Base-by-base conservation (phyloP, 1,140 invertebrate genomes). In the Cydia splendana region DNA sequence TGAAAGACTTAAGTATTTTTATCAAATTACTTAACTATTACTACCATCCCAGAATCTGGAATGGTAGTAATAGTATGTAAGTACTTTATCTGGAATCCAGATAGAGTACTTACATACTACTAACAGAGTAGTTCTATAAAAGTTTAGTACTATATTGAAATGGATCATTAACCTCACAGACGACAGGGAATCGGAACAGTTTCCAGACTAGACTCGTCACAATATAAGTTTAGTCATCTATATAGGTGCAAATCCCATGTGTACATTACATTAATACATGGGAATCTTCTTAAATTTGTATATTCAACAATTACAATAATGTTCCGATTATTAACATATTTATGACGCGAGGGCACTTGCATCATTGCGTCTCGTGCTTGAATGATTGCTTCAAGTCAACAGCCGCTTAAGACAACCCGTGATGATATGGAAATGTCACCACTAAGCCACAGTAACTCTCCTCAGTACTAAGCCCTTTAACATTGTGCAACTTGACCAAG, bases 371-470 rank as follows among this genome's bases (percentile, higher is more conserved):
- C 51, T 18, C 1, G 15, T 10, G 57, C n/a, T 62, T 62, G 57
- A 62, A 62, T 62, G 20, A 62, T 62, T 62, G 57, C n/a, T 62
- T 24, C 18, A 1, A 62, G 20, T 62, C 57, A 62, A 24, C 18
- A 71, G 34, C 67, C 15, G 34, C 38, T 71, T 71, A 71, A 71
- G 30, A 71, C 67, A 71, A 71, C 45, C 30, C n/a, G 67, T n/a
- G 67, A 71, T 38, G 67, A 71, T 71, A 71, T 45, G 38, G 34
- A 71, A 71, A 71, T 71, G 67, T 71, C 67, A 71, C 34, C n/a
- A 71, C 67, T 71, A 71, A 38, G 67, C 34, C 18, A 62, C 18
- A 71, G 38, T 38, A 10, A 71, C 28, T 30, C 65, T 15, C 28
- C 13, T 38, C 34, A 12, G 45, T 71, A 71, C 34, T 62, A 62